Evolutionary conservation across 2,888 invertebrate species (phyloP), one percentile per base, ranked within the genome.

Genomic region (Sarcophaga rosellei): DNA sequence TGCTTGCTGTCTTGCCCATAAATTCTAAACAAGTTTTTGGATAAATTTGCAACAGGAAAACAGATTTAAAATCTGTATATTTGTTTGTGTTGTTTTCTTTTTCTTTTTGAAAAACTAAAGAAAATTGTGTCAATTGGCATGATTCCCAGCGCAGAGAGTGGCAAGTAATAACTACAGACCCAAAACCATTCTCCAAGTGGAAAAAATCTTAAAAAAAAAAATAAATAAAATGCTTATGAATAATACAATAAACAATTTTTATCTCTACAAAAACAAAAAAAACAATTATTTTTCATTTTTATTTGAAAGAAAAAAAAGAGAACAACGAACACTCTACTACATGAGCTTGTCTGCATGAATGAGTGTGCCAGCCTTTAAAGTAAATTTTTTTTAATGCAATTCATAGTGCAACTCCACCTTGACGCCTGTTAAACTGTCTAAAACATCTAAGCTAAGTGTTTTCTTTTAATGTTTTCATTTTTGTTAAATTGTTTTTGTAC

Each of bases 121-220:
- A 74, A 81, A 81, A 81, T 77, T 81, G 81, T 81, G 74, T 78
- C 78, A 78, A 74, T 85, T 85, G 85, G 62, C 77, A 61, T 61
- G 12, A 74, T 81, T 81, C 78, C 77, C 85, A 85, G 81, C 53
- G 81, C 53, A 15, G 17, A 12, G 53, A 15, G 17, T 53, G 53
- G 17, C 15, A 15, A 15, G 15, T 2, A 17, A 53, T 2, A 17
- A 53, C 12, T 4, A 53, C 53, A 53, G 15, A 53, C 17, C 12
- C 53, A 12, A 53, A 53, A 8, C 12, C 53, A 53, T 53, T 53
- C 53, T 53, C 53, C 17, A 53, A 53, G 17, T 53, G 53, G 17
- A 35, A 35, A 35, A 35, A 35, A 35, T 53, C 6, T 12, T 25
- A 57, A 59, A 59, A 25, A 4, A 20, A 12, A 47, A 47, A 47